Evolutionary conservation across 2,797 vertebrate genomes (phyloP), one percentile per base, ranked within the genome.

Genomic region (Gouania willdenowi): DNA sequence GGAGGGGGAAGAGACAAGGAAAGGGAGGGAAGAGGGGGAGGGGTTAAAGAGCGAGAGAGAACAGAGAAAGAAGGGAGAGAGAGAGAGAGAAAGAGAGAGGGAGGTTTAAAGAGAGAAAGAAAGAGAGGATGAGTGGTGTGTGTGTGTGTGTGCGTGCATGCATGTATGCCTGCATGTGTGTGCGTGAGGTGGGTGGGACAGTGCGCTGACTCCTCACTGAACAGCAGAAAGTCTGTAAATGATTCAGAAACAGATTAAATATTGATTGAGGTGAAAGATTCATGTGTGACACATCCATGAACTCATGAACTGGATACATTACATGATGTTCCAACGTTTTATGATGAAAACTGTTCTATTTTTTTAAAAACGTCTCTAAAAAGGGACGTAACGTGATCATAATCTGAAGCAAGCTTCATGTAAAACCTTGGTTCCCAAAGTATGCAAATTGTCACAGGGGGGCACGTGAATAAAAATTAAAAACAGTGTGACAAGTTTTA

Each of bases 211-310:
- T 71, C 61, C 69, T 72, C 6, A 6, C 58, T 69, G 54, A 79
- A 71, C 54, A 68, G 71, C 69, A 71, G 65, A 68, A 75, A 74
- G 48, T 36, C 43, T 60, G 68, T 82, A 67, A 82, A 81, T 79
- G 55, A 82, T 84, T 85, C 66, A 82, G 33, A 63, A 30, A 34
- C 55, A 48, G 40, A 72, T 85, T 10, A 85, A 84, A 82, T 72
- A 84, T 84, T 73, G 53, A 84, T 64, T 55, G 69, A 77, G 79
- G 81, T 83, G 75, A 87, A 82, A 81, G 59, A 80, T 83, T 83
- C 62, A 83, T 82, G 74, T 66, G 60, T 74, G 50, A 22, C 66
- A 63, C 58, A 45, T 52, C 48, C 44, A 66, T 78, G 63, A 81
- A 73, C 70, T 73, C 70, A 66, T 52, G 35, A 54, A n/a, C n/a